Conservation (phyloP, 2,888 invertebrate genomes). For the Philereme vetulata region DNA sequence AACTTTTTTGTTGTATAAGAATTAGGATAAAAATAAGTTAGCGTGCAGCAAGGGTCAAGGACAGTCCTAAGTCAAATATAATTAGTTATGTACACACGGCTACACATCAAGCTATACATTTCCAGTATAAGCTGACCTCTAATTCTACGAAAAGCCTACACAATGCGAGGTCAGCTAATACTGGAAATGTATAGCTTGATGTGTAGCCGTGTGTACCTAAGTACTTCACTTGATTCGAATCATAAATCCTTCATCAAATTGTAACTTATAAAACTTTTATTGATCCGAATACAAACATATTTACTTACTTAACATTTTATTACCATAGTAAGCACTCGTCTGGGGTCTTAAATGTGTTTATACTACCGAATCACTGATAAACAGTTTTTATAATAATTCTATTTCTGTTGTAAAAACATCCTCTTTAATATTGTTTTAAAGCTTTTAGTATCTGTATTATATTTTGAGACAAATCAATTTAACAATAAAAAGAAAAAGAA, state of each 20-base stretch:
- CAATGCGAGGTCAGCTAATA: too few relatives aligned
- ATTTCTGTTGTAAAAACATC: slow-evolving; percentile 25
- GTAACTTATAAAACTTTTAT: slow-evolving; percentile 27
- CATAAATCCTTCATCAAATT: slow-evolving; percentile 30
- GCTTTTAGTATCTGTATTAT: neutral
- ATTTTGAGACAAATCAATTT: neutral
- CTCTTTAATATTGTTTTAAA: neutral
- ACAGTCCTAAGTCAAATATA: slow-evolving; percentile 21
- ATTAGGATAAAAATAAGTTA: too few relatives aligned
- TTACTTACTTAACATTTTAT: slow-evolving; percentile 38
- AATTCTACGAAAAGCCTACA: too few relatives aligned
- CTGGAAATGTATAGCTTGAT: too few relatives aligned
- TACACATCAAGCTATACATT: too few relatives aligned
- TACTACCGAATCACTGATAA: slow-evolving; percentile 30
- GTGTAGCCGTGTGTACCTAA: slow-evolving; percentile 18
- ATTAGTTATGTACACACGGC: too few relatives aligned
- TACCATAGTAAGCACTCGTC: slow-evolving; percentile 29
- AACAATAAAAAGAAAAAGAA: neutral
- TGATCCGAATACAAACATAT: slow-evolving; percentile 29
- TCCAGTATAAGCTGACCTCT: too few relatives aligned
- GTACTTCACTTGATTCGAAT: slow-evolving; percentile 23
- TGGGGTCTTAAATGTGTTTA: slow-evolving; percentile 26
- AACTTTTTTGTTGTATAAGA: too few relatives aligned
- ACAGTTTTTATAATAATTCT: slow-evolving; percentile 26
- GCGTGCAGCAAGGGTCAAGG: too few relatives aligned